These are phyloP conservation scores for Coendou prehensilis DNA, from an alignment of 2,797 vertebrate species.

Conservation along the genomic window DNA sequence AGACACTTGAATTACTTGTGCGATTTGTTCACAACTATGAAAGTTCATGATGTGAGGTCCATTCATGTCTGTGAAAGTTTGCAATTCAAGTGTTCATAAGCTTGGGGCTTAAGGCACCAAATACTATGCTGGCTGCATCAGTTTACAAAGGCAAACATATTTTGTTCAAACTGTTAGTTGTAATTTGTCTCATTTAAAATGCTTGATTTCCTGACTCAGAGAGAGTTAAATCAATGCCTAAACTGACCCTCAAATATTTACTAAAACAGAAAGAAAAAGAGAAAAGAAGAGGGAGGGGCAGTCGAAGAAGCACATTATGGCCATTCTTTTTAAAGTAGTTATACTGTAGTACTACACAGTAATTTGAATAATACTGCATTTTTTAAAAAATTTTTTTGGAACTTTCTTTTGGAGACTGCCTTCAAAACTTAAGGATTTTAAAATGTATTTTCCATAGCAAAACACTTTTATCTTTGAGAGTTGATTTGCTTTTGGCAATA, in stretches of 20 bases:
- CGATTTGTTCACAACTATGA: too few species aligned
- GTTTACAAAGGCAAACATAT: neutral
- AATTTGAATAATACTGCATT: neutral
- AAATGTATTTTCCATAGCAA: neutral
- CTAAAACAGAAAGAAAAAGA: neutral
- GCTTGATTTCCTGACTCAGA: neutral
- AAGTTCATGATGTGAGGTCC: neutral
- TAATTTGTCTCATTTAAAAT: constrained; percentile 34
- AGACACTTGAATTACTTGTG: neutral
- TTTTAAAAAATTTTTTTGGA: neutral
- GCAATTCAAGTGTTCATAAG: neutral
- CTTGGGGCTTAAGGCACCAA: neutral
- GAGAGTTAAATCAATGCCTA: neutral
- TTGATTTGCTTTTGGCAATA: constrained; percentile 12
- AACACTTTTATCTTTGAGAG: constrained; percentile 1
- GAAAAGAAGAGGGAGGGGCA: neutral
- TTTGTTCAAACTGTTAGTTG: neutral
- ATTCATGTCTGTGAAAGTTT: neutral
- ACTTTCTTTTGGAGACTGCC: neutral
- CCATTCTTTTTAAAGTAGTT: neutral
- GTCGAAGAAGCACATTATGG: neutral
- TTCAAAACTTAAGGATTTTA: neutral
- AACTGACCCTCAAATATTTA: neutral
- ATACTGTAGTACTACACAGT: neutral
- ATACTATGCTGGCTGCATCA: neutral